phyloP scores from a whole-genome alignment of 2,113 vertebrate species.

The Columba janthina region DNA sequence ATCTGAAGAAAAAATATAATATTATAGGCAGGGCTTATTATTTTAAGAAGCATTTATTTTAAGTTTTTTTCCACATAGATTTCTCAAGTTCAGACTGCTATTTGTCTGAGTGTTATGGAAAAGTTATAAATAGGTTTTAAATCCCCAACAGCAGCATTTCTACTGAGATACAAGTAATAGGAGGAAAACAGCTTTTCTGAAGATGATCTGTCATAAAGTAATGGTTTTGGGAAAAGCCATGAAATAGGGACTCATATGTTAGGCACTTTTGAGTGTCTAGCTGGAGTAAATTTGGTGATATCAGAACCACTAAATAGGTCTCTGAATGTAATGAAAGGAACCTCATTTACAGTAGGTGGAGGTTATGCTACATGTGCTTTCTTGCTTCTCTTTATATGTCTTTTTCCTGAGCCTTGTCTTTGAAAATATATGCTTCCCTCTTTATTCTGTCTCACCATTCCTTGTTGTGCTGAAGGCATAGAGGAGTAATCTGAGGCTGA shows the following conservation, averaged over 20 bases:
- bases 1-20: background rate
- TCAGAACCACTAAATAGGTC: background rate
- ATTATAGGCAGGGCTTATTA: background rate
- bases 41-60: background rate
- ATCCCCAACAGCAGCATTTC: background rate
- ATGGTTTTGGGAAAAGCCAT: background rate
- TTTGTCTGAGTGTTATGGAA: background rate
- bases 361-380: background rate
- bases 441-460: background rate
- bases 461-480: background rate
- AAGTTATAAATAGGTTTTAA: constrained; percentile 28
- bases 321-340: background rate
- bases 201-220: constrained; percentile 18
- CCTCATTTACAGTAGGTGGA: background rate
- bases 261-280: background rate
- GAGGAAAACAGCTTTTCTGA: background rate
- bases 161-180: background rate
- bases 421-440: background rate
- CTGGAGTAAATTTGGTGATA: background rate
- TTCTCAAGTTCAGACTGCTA: background rate
- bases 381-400: background rate
- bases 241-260: background rate
- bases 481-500: background rate
- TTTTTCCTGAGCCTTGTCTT: background rate
- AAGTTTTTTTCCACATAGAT: background rate